A percentile compares a stretch with the other conserved stretches of the same genome.
These are phyloP conservation scores for Eurystomus glaucurus DNA, from an alignment of 2,797 vertebrate genomes.

Conservation along the genomic window DNA sequence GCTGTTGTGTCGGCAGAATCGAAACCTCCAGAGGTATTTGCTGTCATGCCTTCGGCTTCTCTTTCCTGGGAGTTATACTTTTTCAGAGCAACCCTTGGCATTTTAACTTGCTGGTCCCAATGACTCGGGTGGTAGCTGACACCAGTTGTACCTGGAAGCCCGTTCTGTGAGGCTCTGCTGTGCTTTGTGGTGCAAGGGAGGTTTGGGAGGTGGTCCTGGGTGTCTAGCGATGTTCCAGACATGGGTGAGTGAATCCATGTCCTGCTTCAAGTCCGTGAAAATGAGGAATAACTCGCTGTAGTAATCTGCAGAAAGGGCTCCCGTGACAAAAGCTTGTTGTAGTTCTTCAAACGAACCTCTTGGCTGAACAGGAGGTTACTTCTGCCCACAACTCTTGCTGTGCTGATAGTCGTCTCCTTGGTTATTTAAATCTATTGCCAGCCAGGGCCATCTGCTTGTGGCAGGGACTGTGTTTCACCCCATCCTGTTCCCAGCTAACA, in stretches of 20 bases:
- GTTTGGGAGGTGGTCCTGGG: background rate
- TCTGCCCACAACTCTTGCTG: background rate
- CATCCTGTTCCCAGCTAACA: background rate
- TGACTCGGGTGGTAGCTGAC: background rate
- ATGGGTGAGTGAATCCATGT: fast-evolving
- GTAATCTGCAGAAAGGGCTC: background rate
- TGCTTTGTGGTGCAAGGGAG: background rate
- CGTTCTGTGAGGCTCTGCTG: background rate
- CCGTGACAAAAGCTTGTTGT: fast-evolving
- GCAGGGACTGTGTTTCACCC: background rate
- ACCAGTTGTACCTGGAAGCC: background rate
- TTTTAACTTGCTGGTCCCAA: background rate
- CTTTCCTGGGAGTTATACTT: background rate
- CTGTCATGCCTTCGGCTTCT: background rate
- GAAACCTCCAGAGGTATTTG: background rate
- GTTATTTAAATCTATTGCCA: background rate
- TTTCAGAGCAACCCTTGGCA: background rate
- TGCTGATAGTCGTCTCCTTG: background rate
- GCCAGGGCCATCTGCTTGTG: background rate
- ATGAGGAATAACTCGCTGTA: background rate
- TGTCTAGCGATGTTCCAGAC: background rate
- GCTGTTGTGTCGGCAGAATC: background rate
- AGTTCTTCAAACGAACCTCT: background rate
- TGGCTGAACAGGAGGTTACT: background rate
- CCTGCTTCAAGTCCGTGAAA: background rate